Percentiles rank a stretch among this genome's conserved stretches.
phyloP scores from a whole-genome alignment of 2,888 invertebrate species.

The Cybosia mesomella region DNA sequence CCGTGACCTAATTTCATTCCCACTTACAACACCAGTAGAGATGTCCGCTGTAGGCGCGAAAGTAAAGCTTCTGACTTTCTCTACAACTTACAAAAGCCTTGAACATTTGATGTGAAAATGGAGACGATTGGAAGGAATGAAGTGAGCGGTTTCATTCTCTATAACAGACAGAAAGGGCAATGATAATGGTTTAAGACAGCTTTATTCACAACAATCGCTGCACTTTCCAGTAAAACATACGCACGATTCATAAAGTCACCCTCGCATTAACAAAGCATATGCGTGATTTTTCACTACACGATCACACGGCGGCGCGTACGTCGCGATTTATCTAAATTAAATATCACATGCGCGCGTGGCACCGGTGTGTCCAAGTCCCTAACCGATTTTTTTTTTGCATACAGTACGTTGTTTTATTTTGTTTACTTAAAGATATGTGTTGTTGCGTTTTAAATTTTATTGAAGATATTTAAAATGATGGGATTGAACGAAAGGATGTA shows the following conservation, averaged over 20 bases:
- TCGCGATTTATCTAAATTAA: conserved; percentile 87
- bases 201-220: not conserved
- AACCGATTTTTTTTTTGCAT: conserved; percentile 62
- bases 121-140: not conserved
- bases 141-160: too few species aligned
- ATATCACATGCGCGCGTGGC: conserved; percentile 83
- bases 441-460: not conserved
- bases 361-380: conserved; percentile 69
- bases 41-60: too few species aligned
- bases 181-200: too few species aligned
- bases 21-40: too few species aligned
- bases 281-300: conserved; percentile 80
- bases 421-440: conserved; percentile 21
- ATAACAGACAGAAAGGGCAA: not conserved
- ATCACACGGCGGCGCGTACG: conserved; percentile 71
- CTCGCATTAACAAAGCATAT: conserved; percentile 73
- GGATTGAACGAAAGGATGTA: not conserved
- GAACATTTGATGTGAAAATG: not conserved
- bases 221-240: conserved; percentile 54
- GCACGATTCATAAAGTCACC: conserved; percentile 50
- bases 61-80: not conserved
- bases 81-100: not conserved
- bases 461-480: not conserved
- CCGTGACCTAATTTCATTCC: too few species aligned
- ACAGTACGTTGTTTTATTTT: conserved; percentile 58